phyloP scores from a whole-genome alignment of 2,113 vertebrate species.

The Rhea pennata region DNA sequence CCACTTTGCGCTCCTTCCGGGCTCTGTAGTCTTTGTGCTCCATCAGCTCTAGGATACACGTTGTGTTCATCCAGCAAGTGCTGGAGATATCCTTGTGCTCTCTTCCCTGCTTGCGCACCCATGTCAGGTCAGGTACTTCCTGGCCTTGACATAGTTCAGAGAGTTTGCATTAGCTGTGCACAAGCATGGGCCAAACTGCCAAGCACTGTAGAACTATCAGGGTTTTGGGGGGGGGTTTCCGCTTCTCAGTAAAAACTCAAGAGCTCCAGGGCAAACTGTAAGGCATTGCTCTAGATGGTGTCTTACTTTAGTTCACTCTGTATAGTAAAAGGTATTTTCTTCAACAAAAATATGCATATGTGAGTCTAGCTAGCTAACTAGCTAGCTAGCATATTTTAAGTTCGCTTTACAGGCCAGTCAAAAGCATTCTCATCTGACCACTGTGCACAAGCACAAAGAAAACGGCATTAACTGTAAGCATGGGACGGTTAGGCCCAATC shows the following conservation, averaged over 20 bases:
- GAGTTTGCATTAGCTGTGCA: neutral
- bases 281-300: neutral
- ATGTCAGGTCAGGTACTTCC: neutral
- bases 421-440: neutral
- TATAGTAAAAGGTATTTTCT: neutral
- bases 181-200: neutral
- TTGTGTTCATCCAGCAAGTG: neutral
- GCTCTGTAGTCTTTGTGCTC: neutral
- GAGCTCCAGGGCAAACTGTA: neutral
- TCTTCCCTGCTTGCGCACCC: neutral
- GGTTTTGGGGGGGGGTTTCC: no score
- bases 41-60: neutral
- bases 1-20: accelerated
- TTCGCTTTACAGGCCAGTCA: neutral
- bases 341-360: neutral
- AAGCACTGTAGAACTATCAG: neutral
- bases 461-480: neutral
- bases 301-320: neutral
- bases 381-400: neutral
- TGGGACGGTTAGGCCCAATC: neutral
- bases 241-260: neutral
- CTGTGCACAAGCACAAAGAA: neutral
- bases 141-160: neutral
- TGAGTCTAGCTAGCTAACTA: neutral
- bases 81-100: neutral